phyloP scores from a whole-genome alignment of 2,888 invertebrate genomes.

The Germaria angustata region DNA sequence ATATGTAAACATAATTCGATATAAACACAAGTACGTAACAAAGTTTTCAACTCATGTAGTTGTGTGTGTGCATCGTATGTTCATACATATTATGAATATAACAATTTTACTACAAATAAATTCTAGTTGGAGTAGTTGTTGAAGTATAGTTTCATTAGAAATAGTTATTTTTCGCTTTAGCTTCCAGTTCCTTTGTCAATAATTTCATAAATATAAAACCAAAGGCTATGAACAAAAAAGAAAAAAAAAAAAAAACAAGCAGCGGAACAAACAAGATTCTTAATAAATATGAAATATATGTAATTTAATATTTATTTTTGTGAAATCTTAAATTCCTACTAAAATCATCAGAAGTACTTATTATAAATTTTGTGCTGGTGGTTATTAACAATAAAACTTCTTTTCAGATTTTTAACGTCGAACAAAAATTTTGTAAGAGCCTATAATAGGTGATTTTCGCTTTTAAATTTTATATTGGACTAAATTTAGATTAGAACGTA shows the following conservation, averaged over 20 bases:
- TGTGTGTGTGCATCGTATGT: not conserved
- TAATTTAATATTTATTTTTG: conserved; percentile 41
- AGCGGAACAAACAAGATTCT: conserved; percentile 22
- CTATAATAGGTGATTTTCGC: too few relatives aligned
- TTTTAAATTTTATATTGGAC: too few relatives aligned
- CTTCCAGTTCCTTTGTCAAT: conserved; percentile 39
- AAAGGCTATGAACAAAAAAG: conserved; percentile 1
- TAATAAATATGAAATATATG: conserved; percentile 33
- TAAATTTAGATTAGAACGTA: too few relatives aligned
- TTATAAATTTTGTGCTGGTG: conserved; percentile 10
- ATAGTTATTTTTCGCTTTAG: conserved; percentile 47
- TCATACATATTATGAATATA: conserved; percentile 36
- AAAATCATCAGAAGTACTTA: conserved; percentile 3
- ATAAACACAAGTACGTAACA: not conserved
- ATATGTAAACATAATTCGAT: not conserved
- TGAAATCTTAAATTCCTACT: conserved; percentile 42
- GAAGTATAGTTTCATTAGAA: conserved; percentile 63
- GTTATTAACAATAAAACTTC: not conserved
- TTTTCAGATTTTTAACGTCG: not conserved
- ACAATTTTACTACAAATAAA: conserved; percentile 45
- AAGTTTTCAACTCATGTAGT: not conserved
- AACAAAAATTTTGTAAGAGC: not conserved
- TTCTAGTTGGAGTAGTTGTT: conserved; percentile 50
- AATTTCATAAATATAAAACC: conserved; percentile 52
- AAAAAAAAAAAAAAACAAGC: not conserved